Percentiles rank a stretch among this genome's conserved stretches.
Conservation (phyloP, 2,797 vertebrate genomes). For the Crocidura indochinensis region DNA sequence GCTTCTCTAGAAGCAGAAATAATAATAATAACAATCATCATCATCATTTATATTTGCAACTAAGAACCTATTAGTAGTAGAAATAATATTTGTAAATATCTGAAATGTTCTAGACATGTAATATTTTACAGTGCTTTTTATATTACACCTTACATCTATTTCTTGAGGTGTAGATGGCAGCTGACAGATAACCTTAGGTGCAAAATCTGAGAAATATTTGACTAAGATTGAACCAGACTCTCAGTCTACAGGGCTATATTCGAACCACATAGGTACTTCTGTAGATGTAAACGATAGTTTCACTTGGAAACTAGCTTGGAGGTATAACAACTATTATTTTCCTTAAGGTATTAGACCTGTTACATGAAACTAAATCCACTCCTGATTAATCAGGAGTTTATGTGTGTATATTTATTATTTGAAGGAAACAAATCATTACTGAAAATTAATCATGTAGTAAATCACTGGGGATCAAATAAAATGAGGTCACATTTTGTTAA, state of each 20-base stretch:
- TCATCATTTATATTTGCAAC: slow-evolving; percentile 33
- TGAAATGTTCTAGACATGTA: slow-evolving; percentile 14
- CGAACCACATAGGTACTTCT: background rate
- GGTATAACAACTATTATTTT: slow-evolving; percentile 59
- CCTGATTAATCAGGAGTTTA: background rate
- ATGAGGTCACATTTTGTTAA: slow-evolving; percentile 61
- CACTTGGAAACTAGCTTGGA: slow-evolving; percentile 36
- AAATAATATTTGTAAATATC: slow-evolving; percentile 50
- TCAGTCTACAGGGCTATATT: slow-evolving; percentile 4
- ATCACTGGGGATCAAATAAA: background rate
- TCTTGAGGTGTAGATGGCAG: slow-evolving; percentile 29
- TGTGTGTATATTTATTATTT: slow-evolving; percentile 30
- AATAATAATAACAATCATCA: slow-evolving; percentile 16
- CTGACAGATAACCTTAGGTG: slow-evolving; percentile 68
- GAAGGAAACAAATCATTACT: slow-evolving; percentile 60
- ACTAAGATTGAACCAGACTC: slow-evolving; percentile 38
- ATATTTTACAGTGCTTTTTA: slow-evolving; percentile 58
- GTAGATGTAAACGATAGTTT: no score
- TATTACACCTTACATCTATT: slow-evolving; percentile 39
- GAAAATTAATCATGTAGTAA: slow-evolving; percentile 48
- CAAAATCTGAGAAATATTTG: slow-evolving; percentile 69
- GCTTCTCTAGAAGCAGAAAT: slow-evolving; percentile 34
- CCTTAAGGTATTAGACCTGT: slow-evolving; percentile 39
- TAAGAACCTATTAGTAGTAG: slow-evolving; percentile 31
- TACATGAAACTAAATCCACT: slow-evolving; percentile 43